A percentile compares a stretch with the other conserved stretches of the same genome.
Conservation (phyloP, 2,113 vertebrate genomes). For the Scolopax mira region DNA sequence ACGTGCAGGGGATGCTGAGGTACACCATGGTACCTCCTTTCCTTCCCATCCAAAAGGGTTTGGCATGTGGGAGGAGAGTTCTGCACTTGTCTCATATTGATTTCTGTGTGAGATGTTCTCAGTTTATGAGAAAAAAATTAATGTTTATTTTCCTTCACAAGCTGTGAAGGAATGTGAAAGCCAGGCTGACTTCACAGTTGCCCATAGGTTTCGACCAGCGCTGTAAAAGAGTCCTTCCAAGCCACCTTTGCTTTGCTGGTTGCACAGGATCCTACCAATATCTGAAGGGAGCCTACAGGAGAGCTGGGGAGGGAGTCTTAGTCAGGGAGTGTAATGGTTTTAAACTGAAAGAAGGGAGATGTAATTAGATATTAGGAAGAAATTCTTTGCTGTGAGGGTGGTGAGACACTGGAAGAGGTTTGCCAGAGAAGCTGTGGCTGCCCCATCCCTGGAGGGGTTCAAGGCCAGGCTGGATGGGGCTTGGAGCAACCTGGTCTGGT, state of each 20-base stretch:
- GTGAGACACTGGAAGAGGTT: too few species aligned
- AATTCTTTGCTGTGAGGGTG: too few species aligned
- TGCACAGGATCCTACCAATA: background rate
- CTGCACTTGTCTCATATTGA: background rate
- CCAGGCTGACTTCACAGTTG: background rate
- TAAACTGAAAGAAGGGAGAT: too few species aligned
- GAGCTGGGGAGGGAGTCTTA: too few species aligned
- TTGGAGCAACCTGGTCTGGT: too few species aligned
- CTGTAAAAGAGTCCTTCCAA: background rate
- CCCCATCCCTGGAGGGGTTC: too few species aligned
- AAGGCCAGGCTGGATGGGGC: too few species aligned
- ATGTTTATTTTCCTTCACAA: background rate
- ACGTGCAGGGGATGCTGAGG: background rate
- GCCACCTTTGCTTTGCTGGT: background rate
- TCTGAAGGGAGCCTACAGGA: too few species aligned
- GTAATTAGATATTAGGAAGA: too few species aligned
- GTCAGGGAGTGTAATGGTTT: too few species aligned
- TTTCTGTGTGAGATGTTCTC: background rate
- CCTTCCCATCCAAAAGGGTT: background rate
- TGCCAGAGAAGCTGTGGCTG: too few species aligned
- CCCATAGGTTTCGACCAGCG: background rate
- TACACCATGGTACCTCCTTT: background rate
- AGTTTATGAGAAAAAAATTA: background rate
- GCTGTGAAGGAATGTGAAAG: background rate
- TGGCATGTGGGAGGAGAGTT: background rate